Percentiles rank a stretch among this genome's conserved stretches.
phyloP scores from a whole-genome alignment of 2,888 invertebrate genomes.

The Abrostola triplasia region DNA sequence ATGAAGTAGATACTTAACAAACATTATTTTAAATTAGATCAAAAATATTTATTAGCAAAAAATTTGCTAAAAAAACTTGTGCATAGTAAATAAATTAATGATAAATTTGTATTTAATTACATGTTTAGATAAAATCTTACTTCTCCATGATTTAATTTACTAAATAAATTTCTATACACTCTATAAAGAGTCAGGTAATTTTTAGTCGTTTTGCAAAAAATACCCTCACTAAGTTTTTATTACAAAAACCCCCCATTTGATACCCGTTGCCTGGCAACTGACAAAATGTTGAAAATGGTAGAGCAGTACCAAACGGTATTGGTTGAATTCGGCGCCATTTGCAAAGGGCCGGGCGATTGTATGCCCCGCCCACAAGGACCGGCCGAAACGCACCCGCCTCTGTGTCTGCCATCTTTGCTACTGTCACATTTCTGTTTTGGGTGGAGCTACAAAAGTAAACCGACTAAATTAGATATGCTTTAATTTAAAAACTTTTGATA shows the following conservation, averaged over 20 bases:
- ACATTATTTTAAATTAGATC: not conserved
- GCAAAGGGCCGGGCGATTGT: slow-evolving; percentile 77
- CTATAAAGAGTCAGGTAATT: not conserved
- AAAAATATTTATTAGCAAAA: too few species aligned
- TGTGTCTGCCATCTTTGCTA: slow-evolving; percentile 76
- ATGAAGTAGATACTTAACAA: not conserved
- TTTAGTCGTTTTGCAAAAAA: not conserved
- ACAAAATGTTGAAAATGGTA: slow-evolving; percentile 64
- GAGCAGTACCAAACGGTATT: slow-evolving; percentile 71
- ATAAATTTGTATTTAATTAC: slow-evolving; percentile 25
- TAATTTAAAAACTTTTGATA: slow-evolving; percentile 19
- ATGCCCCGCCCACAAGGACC: slow-evolving; percentile 76
- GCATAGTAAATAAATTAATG: not conserved
- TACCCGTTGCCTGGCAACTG: slow-evolving; percentile 60
- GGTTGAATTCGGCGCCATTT: slow-evolving; percentile 86
- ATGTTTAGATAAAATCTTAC: too few species aligned
- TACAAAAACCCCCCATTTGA: not conserved
- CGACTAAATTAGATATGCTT: slow-evolving; percentile 55
- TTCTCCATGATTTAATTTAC: not conserved
- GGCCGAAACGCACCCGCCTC: slow-evolving; percentile 71
- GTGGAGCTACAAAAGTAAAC: slow-evolving; percentile 67
- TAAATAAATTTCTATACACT: not conserved
- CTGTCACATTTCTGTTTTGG: slow-evolving; percentile 68
- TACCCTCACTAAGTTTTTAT: not conserved
- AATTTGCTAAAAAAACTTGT: too few species aligned